Conservation (phyloP, 2,113 vertebrate species). For the Zosterops hypoxanthus region DNA sequence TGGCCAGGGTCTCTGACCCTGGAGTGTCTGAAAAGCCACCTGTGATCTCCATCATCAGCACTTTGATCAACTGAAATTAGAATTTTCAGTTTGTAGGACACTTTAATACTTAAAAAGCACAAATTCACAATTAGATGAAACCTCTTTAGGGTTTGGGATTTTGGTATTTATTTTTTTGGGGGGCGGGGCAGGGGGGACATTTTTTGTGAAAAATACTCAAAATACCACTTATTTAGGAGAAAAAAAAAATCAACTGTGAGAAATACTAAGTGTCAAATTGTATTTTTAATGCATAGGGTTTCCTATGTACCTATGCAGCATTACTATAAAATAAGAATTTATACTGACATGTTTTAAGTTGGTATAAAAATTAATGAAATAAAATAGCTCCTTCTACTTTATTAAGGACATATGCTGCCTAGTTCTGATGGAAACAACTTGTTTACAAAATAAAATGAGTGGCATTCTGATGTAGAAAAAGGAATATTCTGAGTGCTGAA, state of each 20-base stretch:
- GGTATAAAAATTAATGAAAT: neutral
- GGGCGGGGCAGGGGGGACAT: too few species aligned
- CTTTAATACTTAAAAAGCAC: neutral
- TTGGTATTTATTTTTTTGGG: neutral
- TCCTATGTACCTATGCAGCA: neutral
- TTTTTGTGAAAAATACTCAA: neutral
- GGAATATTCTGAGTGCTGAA: neutral
- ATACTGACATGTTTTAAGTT: neutral
- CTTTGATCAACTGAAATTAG: neutral
- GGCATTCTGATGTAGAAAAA: neutral
- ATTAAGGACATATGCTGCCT: neutral
- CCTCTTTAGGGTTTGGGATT: rapidly evolving
- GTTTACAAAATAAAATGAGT: neutral
- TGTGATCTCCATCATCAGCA: neutral
- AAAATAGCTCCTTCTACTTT: neutral
- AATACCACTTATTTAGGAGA: neutral
- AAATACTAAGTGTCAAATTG: neutral
- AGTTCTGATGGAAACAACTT: neutral
- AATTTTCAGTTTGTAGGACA: neutral
- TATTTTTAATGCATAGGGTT: neutral
- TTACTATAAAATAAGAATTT: neutral
- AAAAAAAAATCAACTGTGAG: neutral
- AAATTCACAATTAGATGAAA: neutral
- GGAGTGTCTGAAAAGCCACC: neutral
- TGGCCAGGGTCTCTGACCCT: neutral